These are phyloP conservation scores for Trogon melanurus DNA, from an alignment of 2,113 vertebrate genomes.

Conservation along the genomic window DNA sequence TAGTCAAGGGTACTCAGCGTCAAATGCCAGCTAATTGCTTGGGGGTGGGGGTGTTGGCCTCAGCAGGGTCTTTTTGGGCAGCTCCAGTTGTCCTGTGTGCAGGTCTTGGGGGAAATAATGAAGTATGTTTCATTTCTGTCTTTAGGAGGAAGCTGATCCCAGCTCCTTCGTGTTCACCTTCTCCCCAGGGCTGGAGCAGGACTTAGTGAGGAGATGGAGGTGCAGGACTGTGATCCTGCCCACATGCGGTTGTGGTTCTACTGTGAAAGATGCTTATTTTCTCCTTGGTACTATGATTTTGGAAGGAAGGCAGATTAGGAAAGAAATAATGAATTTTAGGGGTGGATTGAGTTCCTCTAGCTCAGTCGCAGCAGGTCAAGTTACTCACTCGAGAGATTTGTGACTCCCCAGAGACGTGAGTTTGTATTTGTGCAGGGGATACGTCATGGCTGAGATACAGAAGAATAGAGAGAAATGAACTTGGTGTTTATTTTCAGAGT, in stretches of 20 bases:
- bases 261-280: neutral
- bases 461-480: neutral
- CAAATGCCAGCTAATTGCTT: neutral
- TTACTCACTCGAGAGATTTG: neutral
- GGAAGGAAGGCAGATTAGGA: neutral
- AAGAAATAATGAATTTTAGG: neutral
- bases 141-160: neutral
- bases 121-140: neutral
- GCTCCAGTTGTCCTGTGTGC: neutral
- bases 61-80: neutral
- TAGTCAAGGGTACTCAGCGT: neutral
- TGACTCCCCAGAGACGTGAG: neutral
- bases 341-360: neutral
- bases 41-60: accelerated
- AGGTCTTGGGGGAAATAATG: neutral
- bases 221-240: neutral
- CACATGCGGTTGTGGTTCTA: neutral
- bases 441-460: neutral
- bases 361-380: neutral
- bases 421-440: neutral
- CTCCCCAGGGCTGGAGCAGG: neutral
- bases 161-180: neutral
- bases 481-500: neutral
- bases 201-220: neutral
- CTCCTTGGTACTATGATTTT: neutral